These are phyloP conservation scores for Meteorus sp. DNA, from an alignment of 1,140 invertebrate genomes.

Conservation along the genomic window DNA sequence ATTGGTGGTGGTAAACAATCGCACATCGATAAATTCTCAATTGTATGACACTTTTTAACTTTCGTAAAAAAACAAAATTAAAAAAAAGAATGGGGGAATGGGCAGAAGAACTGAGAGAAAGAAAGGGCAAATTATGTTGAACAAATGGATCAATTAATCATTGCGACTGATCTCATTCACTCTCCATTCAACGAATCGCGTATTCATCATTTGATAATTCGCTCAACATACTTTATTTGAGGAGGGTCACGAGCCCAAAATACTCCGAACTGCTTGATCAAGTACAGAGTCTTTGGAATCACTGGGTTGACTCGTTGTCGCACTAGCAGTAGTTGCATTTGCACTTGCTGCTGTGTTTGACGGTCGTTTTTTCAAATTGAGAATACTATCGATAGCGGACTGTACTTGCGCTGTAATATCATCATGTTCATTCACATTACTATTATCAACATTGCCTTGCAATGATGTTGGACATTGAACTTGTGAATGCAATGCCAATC, in stretches of 20 bases:
- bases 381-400: slow-evolving; percentile 76
- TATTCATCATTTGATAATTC: slow-evolving; percentile 8
- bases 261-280: slow-evolving; percentile 63
- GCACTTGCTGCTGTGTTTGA: slow-evolving; percentile 33
- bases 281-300: slow-evolving; percentile 55
- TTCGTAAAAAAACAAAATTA: slow-evolving; percentile 2
- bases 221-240: slow-evolving; percentile 56
- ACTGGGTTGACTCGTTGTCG: slow-evolving; percentile 25
- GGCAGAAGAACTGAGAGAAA: too few relatives aligned
- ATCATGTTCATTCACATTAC: slow-evolving; percentile 56
- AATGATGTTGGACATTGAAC: slow-evolving; percentile 37
- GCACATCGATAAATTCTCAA: not conserved
- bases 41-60: not conserved
- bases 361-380: slow-evolving; percentile 67
- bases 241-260: slow-evolving; percentile 61
- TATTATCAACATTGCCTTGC: slow-evolving; percentile 21
- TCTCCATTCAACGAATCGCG: too few relatives aligned
- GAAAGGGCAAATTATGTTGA: slow-evolving; percentile 6
- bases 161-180: too few relatives aligned
- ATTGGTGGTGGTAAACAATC: slow-evolving; percentile 4
- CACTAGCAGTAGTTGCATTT: slow-evolving; percentile 23
- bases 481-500: slow-evolving; percentile 49
- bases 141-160: slow-evolving; percentile 7
- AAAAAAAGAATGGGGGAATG: too few relatives aligned
- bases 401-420: slow-evolving; percentile 76